Base-by-base conservation (phyloP, 2,888 invertebrate species). In the Oxyscelio sp. region DNA sequence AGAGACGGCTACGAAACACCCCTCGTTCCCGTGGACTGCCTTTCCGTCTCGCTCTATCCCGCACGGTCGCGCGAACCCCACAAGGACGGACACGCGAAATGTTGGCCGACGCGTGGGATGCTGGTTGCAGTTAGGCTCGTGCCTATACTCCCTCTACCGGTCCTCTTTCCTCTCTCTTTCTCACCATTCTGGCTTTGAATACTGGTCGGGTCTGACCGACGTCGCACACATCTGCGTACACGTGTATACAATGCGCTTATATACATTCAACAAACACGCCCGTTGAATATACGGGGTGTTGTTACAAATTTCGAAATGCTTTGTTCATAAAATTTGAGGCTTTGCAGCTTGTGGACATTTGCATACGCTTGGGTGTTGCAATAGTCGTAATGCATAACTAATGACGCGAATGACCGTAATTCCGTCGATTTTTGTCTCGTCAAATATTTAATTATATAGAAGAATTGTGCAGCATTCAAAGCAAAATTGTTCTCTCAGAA, bases 51-150 rank as follows among this genome's bases (percentile, higher is more conserved):
- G 21, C 58, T 48, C 27, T n/a, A 19, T 34, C 50, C 8, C 5
- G 15, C 24, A 19, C 43, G 38, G 2, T 11, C 65, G 74, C 34
- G 38, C 45, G 81, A 38, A 66, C 34, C 61, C 68, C 75, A 83
- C 74, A 85, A 83, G 74, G 86, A 87, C 79, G 83, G 61, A 86
- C 85, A 45, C 56, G 85, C 85, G 89, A 90, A 91, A 90, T 87
- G 90, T 89, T 90, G 90, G 89, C 86, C 88, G 87, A 87, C 89
- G 92, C 92, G 92, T 92, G 92, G 92, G 92, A 90, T 85, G 92
- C 89, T 91, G 92, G 88, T 90, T 91, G 92, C 92, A 92, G 92
- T 92, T 92, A 91, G 92, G 92, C 92, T 92, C 92, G 92, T 92
- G 92, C 92, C n/a, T n/a, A n/a, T n/a, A n/a, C n/a, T n/a, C n/a